A percentile compares a stretch with the other conserved stretches of the same genome.
phyloP scores from a whole-genome alignment of 2,113 vertebrate genomes.

The Muntiacus reevesi region DNA sequence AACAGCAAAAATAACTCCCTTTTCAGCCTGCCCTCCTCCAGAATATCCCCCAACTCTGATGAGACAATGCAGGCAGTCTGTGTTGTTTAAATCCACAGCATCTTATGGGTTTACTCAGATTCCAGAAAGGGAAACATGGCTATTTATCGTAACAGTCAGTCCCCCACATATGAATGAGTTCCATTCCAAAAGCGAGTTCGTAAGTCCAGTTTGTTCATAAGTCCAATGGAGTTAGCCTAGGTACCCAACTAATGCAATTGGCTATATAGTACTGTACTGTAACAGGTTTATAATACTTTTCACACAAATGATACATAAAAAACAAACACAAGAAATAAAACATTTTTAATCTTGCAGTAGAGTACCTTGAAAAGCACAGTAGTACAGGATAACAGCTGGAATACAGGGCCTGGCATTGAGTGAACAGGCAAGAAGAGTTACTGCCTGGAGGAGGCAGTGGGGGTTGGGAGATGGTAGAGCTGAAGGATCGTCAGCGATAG shows the following conservation, averaged over 20 bases:
- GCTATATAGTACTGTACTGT: background rate
- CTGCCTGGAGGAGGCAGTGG: background rate
- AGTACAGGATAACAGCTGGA: background rate
- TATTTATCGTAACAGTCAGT: background rate
- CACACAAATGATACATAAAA: background rate
- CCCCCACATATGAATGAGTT: background rate
- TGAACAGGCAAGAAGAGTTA: background rate
- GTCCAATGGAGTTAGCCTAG: background rate
- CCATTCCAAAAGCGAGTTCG: background rate
- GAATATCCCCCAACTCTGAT: background rate
- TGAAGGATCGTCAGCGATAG: rapidly evolving
- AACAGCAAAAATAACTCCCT: background rate
- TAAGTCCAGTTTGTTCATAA: background rate
- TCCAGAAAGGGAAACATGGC: background rate
- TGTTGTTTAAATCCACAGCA: background rate
- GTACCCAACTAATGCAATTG: background rate
- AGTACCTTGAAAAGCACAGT: background rate
- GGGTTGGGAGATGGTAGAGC: background rate
- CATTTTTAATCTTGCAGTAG: background rate
- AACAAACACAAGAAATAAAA: background rate
- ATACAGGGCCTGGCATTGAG: background rate
- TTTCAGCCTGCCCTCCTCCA: background rate
- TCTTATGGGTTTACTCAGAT: background rate
- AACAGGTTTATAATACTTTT: background rate
- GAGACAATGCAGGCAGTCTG: background rate